Base-by-base conservation (phyloP, 2,797 vertebrate species). In the Harpagifer antarcticus region DNA sequence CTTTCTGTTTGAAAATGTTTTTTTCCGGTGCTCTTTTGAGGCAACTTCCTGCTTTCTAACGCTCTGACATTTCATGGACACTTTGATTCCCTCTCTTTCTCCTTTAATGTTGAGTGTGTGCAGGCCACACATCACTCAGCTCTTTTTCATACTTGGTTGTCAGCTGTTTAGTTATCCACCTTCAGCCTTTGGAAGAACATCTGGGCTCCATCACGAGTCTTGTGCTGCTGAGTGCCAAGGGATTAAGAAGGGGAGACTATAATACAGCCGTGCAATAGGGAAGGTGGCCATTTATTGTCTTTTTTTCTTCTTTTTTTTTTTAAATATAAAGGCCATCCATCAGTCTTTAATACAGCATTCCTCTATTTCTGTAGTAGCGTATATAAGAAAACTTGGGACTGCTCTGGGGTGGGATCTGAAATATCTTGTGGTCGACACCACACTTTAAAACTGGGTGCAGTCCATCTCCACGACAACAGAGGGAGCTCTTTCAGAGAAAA, bases 331-430 rank as follows among this genome's bases (percentile, higher is more conserved):
- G 91, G 92, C 87, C 90, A 83, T 87, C 91, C 58, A 47, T 91
- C 83, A 90, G 91, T 93, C 89, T 91, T 91, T 89, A 89, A 91
- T 91, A 91, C 87, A 92, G 92, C 91, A 91, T 93, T 94, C 90
- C 86, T 93, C 89, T 93, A 92, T 92, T 91, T 91, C 86, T 91
- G 88, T 91, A 89, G 88, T 89, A 91, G 93, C 81, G 33, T 89
- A 92, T 89, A 90, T 91, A 89, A 85, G 89, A 91, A 92, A 89
- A 93, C 0, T 61, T 86, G 82, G 91, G 88, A 87, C 87, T 83
- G 89, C 86, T 86, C 74, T 74, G 88, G 88, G 90, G 76, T 82
- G 84, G 91, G 89, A 84, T 91, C 83, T 82, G 88, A 92, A 91
- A 89, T 92, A 88, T 90, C 85, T 85, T 76, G 84, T 83, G 79